These are phyloP conservation scores for Alethe castanea DNA, from an alignment of 2,113 vertebrate species.

Conservation along the genomic window DNA sequence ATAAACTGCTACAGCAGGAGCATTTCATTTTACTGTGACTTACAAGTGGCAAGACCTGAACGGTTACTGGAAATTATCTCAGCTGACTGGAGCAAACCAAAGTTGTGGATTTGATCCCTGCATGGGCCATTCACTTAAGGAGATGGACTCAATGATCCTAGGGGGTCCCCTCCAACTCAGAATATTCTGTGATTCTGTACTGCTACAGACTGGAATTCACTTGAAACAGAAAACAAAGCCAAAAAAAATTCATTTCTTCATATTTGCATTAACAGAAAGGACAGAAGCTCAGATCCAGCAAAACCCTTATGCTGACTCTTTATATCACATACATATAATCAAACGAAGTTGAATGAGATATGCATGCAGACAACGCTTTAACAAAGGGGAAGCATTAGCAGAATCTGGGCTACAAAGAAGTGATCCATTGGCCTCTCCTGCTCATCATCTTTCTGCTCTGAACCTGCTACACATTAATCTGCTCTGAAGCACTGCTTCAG, in stretches of 20 bases:
- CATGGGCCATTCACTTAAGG: background rate
- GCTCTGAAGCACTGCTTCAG: background rate
- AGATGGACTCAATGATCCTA: background rate
- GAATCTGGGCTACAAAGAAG: background rate
- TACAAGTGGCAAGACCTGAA: constrained; percentile 21
- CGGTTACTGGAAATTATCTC: background rate
- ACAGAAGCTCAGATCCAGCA: background rate
- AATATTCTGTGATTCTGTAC: background rate
- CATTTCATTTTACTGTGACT: constrained; percentile 36
- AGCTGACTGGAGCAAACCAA: background rate
- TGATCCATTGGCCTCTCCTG: background rate
- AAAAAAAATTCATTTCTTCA: background rate
- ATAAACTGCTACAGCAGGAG: constrained; percentile 27
- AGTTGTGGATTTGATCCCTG: background rate
- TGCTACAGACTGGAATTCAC: background rate
- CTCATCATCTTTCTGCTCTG: background rate
- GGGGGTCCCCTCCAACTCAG: background rate
- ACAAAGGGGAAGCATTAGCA: background rate
- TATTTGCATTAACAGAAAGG: background rate
- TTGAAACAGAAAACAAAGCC: background rate
- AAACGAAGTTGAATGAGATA: background rate
- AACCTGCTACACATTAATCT: background rate
- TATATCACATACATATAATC: background rate
- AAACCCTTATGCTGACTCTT: background rate
- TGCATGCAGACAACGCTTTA: background rate